A percentile compares a stretch with the other conserved stretches of the same genome.
Evolutionary conservation across 37 sponge, comb jelly and placozoan genomes (phyloP).

Genomic region (Lycopodina hypogea): DNA sequence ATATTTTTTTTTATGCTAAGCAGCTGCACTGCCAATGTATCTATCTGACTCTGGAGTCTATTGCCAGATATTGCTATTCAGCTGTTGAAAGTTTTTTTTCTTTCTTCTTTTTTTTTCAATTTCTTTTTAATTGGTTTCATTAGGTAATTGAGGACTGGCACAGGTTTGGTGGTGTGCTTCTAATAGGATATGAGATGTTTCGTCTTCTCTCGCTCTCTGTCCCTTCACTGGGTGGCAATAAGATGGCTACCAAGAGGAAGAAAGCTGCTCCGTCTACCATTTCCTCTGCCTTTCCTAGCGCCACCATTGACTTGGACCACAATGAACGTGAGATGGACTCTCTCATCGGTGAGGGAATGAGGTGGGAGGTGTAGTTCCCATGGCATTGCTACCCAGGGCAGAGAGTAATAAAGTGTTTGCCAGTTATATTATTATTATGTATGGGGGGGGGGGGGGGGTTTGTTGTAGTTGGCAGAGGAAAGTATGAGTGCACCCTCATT

Average conservation of each 20-base stretch:
- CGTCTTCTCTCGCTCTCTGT: slow-evolving; percentile 76
- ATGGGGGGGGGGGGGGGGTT: no score
- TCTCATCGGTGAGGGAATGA: slow-evolving; percentile 45
- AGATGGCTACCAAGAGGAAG: slow-evolving; percentile 78
- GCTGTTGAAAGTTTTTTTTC: no score
- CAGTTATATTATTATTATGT: no score
- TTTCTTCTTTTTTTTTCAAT: background rate
- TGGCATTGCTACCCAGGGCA: no score
- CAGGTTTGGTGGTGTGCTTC: slow-evolving; percentile 80
- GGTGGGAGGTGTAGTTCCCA: background rate
- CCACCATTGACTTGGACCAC: slow-evolving; percentile 75
- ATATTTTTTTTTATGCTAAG: no score
- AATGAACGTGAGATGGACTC: slow-evolving; percentile 79
- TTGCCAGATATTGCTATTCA: no score
- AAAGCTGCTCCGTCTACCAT: slow-evolving; percentile 15
- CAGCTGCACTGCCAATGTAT: no score
- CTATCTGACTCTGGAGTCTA: no score
- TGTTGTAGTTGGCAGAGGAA: no score
- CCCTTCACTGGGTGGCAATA: slow-evolving; percentile 79
- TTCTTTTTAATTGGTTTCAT: background rate
- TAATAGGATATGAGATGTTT: slow-evolving; percentile 97
- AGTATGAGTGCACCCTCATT: no score
- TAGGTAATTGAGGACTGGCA: slow-evolving; percentile 57
- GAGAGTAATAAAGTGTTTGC: no score
- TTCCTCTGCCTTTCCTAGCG: background rate